A percentile compares a stretch with the other conserved stretches of the same genome.
These are phyloP conservation scores for Nyctalus aviator DNA, from an alignment of 2,797 vertebrate species.

Conservation along the genomic window DNA sequence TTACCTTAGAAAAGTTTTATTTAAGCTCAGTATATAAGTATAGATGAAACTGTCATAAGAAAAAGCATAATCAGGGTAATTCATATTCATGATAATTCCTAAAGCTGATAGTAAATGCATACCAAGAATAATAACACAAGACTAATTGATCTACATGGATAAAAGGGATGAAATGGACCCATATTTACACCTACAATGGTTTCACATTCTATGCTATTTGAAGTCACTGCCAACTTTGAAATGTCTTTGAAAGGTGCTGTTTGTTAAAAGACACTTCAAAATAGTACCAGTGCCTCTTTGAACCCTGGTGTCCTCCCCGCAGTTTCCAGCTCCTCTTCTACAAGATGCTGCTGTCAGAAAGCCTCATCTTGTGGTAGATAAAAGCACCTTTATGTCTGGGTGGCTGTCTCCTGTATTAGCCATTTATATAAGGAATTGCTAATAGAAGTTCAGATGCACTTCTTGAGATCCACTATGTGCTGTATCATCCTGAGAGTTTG, in stretches of 20 bases:
- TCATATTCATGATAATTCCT: constrained; percentile 59
- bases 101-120: constrained; percentile 49
- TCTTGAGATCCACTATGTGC: background rate
- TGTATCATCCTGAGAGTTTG: background rate
- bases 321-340: constrained; percentile 29
- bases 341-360: background rate
- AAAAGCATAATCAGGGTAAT: constrained; percentile 71
- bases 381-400: background rate
- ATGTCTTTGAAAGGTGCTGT: constrained; percentile 81
- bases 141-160: constrained; percentile 72
- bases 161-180: constrained; percentile 68
- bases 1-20: constrained; percentile 69
- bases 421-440: background rate
- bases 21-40: constrained; percentile 57
- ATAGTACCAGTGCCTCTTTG: constrained; percentile 61
- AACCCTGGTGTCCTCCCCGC: background rate
- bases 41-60: constrained; percentile 43
- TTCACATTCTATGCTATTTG: constrained; percentile 68
- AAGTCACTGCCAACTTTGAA: constrained; percentile 77
- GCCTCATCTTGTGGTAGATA: background rate
- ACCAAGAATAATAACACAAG: constrained; percentile 70
- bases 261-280: constrained; percentile 80
- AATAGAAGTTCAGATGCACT: background rate
- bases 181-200: constrained; percentile 59
- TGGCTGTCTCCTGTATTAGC: background rate